These are phyloP conservation scores for Flexamia atlantica DNA, from an alignment of 2,888 invertebrate genomes.

Conservation along the genomic window DNA sequence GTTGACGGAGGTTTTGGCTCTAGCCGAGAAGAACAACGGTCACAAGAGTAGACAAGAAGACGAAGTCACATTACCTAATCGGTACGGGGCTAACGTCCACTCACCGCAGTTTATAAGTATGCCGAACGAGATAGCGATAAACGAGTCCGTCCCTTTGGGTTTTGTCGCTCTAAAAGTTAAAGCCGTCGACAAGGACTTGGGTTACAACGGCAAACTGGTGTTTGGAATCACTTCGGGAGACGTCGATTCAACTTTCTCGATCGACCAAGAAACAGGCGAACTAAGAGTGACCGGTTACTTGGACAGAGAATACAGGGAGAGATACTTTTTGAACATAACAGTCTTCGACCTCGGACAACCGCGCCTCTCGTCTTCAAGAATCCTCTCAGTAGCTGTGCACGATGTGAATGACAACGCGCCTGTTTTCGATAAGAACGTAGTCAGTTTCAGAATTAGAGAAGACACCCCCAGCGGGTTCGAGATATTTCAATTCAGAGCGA, in stretches of 20 bases:
- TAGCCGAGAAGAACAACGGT: slow-evolving; percentile 87
- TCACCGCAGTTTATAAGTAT: slow-evolving; percentile 91
- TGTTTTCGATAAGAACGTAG: slow-evolving; percentile 87
- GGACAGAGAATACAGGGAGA: slow-evolving; percentile 90
- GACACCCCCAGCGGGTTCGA: slow-evolving; percentile 90
- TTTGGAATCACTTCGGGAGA: slow-evolving; percentile 92
- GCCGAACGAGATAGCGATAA: slow-evolving; percentile 88
- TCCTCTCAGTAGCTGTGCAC: slow-evolving; percentile 86
- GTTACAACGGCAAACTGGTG: slow-evolving; percentile 93
- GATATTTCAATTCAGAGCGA: slow-evolving; percentile 89
- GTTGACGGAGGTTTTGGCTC: slow-evolving; percentile 87
- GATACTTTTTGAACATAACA: slow-evolving; percentile 91
- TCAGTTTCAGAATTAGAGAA: slow-evolving; percentile 91
- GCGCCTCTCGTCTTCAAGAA: slow-evolving; percentile 85
- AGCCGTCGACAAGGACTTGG: slow-evolving; percentile 91
- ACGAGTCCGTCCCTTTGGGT: slow-evolving; percentile 89
- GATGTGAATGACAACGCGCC: slow-evolving; percentile 95
- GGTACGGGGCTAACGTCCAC: slow-evolving; percentile 91
- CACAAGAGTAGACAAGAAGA: slow-evolving; percentile 75
- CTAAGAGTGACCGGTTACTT: slow-evolving; percentile 90
- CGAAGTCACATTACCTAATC: slow-evolving; percentile 84
- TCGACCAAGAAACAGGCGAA: slow-evolving; percentile 91
- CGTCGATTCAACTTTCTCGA: slow-evolving; percentile 88
- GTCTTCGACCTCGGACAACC: slow-evolving; percentile 91
- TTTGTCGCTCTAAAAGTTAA: slow-evolving; percentile 84